phyloP scores from a whole-genome alignment of 2,888 invertebrate species.

The Tinea trinotella region DNA sequence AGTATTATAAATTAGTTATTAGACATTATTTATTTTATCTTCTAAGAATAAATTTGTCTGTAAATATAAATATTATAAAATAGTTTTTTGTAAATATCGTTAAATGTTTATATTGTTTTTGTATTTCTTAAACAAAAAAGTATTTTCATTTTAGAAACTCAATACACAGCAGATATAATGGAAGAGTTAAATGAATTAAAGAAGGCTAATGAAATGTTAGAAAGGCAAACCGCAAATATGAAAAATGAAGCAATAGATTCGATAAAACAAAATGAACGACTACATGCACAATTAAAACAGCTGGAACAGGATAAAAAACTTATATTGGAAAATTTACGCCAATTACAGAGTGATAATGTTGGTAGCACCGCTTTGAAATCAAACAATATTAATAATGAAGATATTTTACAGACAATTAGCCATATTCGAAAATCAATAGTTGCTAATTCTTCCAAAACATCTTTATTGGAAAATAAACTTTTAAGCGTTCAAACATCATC shows the following conservation, averaged over 20 bases:
- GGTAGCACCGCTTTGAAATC: conserved; percentile 43
- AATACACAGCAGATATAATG: conserved; percentile 59
- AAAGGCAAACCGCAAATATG: conserved; percentile 33
- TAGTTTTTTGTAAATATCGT: too few relatives aligned
- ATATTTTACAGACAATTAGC: conserved; percentile 41
- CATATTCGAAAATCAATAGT: conserved; percentile 41
- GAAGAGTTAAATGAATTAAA: conserved; percentile 48
- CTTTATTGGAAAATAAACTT: conserved; percentile 43
- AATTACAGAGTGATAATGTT: conserved; percentile 46
- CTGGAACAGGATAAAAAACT: conserved; percentile 45
- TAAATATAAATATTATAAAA: too few relatives aligned
- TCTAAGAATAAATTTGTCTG: too few relatives aligned
- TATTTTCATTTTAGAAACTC: conserved; percentile 42
- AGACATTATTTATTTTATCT: too few relatives aligned
- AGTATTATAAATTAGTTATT: too few relatives aligned
- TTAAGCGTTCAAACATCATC: conserved; percentile 50
- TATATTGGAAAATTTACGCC: conserved; percentile 44
- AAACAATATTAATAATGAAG: conserved; percentile 35
- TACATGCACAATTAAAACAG: conserved; percentile 30
- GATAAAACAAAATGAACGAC: background rate
- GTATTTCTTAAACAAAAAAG: too few relatives aligned
- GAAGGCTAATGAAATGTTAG: conserved; percentile 37
- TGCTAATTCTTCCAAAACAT: conserved; percentile 34
- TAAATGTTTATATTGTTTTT: too few relatives aligned
- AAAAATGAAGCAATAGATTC: background rate